Base-by-base conservation (phyloP, 2,888 invertebrate genomes). In the Cataglyphis cursor region DNA sequence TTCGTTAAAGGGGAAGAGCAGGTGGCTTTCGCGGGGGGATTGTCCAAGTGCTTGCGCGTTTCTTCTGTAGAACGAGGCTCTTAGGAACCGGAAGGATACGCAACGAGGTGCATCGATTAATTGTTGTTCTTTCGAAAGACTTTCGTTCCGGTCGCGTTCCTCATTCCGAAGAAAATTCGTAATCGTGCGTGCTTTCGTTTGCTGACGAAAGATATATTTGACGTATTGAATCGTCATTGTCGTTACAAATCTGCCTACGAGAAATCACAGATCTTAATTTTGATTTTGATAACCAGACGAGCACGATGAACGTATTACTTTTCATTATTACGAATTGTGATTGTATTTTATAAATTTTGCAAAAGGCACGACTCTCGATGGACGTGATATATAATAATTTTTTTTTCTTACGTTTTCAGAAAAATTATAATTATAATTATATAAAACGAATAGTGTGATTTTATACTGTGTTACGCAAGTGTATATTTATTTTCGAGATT, bases 81-180 rank as follows among this genome's bases (percentile, higher is more conserved):
- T 24, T 24, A 57, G 73, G 44, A 64, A 68, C 48, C 80, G 66
- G 65, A 84, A 65, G 89, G 31, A 65, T 54, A 81, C 81, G 74
- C 51, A 80, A 51, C 68, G 62, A 87, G 85, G 87, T 88, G 89
- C 87, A 80, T 81, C 84, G 83, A 73, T 88, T 62, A 75, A 51
- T 57, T 65, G 51, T 74, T 57, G 83, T 86, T 41, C 82, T 57
- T 48, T n/a, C 68, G 73, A 28, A 31, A n/a, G 21, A 73, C 35
- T 54, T 18, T 51, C 21, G 21, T 80, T 21, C 35, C 31, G 70
- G n/a, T 28, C n/a, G 18, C 59, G 12, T 6, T 41, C 59, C 24
- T 28, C 57, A 41, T 61, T 51, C 51, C 38, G 38, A 38, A 28
- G n/a, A 38, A 51, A 21, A 24, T 38, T 70, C 76, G 38, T 28